phyloP scores from a whole-genome alignment of 2,113 vertebrate genomes.

The Lagopus muta region DNA sequence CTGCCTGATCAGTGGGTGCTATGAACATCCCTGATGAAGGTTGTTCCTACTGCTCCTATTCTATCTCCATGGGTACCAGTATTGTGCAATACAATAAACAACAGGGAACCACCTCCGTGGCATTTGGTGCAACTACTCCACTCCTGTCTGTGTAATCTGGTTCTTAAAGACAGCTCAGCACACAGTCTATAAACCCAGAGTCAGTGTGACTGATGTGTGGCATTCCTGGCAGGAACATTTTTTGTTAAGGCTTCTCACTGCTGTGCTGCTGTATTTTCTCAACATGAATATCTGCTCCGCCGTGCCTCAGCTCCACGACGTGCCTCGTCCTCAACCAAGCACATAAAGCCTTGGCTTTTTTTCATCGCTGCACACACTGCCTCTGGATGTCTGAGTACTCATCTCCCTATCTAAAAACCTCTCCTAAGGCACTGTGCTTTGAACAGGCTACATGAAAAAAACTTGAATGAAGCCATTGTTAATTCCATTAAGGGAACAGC shows the following conservation, averaged over 20 bases:
- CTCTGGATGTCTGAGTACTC: neutral
- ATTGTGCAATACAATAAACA: neutral
- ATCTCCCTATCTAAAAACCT: neutral
- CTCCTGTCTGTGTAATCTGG: neutral
- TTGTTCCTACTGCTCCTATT: neutral
- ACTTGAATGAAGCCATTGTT: neutral
- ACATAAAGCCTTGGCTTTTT: neutral
- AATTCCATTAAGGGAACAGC: neutral
- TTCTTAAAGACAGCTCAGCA: neutral
- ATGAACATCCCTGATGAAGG: too few species aligned
- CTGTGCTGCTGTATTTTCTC: neutral
- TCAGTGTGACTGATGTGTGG: neutral
- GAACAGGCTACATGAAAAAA: neutral
- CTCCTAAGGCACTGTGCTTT: neutral
- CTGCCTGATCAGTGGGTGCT: neutral
- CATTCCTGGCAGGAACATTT: neutral
- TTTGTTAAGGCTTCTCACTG: neutral
- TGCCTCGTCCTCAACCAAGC: neutral
- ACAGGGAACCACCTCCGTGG: neutral
- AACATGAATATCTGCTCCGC: neutral
- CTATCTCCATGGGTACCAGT: neutral
- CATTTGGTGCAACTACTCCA: neutral
- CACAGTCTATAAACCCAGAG: accelerated
- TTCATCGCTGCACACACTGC: neutral
- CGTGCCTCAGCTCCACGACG: neutral